Percentiles rank a stretch among this genome's conserved stretches.
Evolutionary conservation across 1,140 invertebrate genomes (phyloP).

Genomic region (Apis cerana): DNA sequence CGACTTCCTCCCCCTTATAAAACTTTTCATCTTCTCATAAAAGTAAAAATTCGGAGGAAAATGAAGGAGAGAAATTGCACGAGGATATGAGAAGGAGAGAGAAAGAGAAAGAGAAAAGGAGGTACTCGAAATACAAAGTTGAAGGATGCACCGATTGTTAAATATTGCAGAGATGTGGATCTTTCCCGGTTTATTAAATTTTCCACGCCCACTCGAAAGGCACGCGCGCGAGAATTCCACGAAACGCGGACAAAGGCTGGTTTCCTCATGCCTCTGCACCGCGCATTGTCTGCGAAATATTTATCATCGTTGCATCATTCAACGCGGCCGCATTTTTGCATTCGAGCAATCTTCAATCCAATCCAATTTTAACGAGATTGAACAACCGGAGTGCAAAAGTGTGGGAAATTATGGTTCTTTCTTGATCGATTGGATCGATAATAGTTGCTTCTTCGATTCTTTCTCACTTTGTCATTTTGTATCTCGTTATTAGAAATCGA

Average conservation of each 20-base stretch:
- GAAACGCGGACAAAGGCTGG: background rate
- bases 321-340: background rate
- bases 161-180: too few species aligned
- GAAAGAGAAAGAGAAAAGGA: too few species aligned
- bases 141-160: too few species aligned
- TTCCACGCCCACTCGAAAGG: background rate
- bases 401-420: too few species aligned
- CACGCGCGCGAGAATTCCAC: background rate
- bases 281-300: constrained; percentile 6
- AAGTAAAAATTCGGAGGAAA: too few species aligned
- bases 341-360: background rate
- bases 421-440: background rate
- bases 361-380: background rate
- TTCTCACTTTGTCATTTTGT: background rate
- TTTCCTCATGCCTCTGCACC: background rate
- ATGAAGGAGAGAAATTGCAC: too few species aligned
- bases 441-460: too few species aligned
- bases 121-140: too few species aligned
- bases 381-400: background rate
- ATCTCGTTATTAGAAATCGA: too few species aligned
- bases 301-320: constrained; percentile 1
- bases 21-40: too few species aligned
- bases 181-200: constrained; percentile 7
- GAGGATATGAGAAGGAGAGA: too few species aligned
- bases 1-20: too few species aligned